phyloP scores from a whole-genome alignment of 2,797 vertebrate species.

The Alosa sapidissima region DNA sequence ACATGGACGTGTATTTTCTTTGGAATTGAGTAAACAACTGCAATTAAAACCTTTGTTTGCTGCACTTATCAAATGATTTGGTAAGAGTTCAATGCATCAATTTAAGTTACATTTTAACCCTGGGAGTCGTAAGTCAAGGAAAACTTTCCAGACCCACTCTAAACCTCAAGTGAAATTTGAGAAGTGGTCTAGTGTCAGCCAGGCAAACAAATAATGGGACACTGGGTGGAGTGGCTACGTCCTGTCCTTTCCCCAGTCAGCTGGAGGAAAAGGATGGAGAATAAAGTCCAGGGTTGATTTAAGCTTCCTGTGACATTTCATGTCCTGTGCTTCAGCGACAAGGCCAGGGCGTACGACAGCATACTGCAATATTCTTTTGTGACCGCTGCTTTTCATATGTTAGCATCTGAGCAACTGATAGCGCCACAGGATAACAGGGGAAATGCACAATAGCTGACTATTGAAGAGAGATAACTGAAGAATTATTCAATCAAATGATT shows the following conservation, averaged over 20 bases:
- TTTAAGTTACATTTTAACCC: no score
- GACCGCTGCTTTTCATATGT: neutral
- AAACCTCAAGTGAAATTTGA: no score
- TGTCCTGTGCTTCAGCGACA: conserved; percentile 46
- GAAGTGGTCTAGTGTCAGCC: no score
- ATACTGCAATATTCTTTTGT: neutral
- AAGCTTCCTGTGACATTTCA: conserved; percentile 59
- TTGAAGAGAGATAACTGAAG: neutral
- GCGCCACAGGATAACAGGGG: neutral
- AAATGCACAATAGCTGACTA: neutral
- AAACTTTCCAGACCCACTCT: no score
- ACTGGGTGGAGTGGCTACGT: neutral
- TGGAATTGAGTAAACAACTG: no score
- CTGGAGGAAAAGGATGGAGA: neutral
- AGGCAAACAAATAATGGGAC: neutral
- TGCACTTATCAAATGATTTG: no score
- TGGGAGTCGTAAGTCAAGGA: no score
- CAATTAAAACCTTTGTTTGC: no score
- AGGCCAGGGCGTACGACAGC: neutral
- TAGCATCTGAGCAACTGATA: neutral
- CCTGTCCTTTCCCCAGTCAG: neutral
- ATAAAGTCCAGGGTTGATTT: conserved; percentile 49
- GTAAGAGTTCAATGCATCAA: no score
- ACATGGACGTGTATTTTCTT: no score
- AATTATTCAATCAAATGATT: neutral